Evolutionary conservation across 2,888 invertebrate genomes (phyloP).

Genomic region (Lycaena phlaeas): DNA sequence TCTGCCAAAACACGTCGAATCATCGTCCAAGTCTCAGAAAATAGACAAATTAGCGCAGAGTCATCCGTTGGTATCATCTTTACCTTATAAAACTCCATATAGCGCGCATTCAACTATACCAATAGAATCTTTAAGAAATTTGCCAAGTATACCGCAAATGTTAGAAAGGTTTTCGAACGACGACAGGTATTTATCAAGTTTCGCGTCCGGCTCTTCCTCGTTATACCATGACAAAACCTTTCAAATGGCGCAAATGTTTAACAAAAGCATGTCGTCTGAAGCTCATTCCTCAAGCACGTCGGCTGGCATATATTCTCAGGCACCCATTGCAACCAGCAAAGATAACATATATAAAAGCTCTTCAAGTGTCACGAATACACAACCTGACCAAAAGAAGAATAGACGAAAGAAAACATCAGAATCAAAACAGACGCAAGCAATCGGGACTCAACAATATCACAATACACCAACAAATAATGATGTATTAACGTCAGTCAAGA

Average conservation of each 20-base stretch:
- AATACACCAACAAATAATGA: slow-evolving; percentile 75
- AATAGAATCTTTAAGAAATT: slow-evolving; percentile 67
- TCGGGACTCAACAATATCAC: slow-evolving; percentile 62
- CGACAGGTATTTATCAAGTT: slow-evolving; percentile 67
- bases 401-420: slow-evolving; percentile 52
- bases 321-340: slow-evolving; percentile 39
- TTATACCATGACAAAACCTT: slow-evolving; percentile 74
- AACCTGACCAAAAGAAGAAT: slow-evolving; percentile 43
- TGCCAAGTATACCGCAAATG: slow-evolving; percentile 74
- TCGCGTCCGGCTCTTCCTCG: slow-evolving; percentile 51
- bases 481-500: slow-evolving; percentile 49
- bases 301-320: slow-evolving; percentile 48
- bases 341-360: slow-evolving; percentile 48
- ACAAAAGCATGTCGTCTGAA: slow-evolving; percentile 55
- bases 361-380: slow-evolving; percentile 28
- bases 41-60: slow-evolving; percentile 49
- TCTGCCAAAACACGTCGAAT: slow-evolving; percentile 41
- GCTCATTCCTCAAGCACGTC: slow-evolving; percentile 41
- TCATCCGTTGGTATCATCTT: slow-evolving; percentile 46
- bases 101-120: slow-evolving; percentile 49
- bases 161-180: slow-evolving; percentile 72
- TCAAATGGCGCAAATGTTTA: slow-evolving; percentile 75
- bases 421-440: slow-evolving; percentile 35
- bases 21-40: slow-evolving; percentile 44
- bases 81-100: slow-evolving; percentile 55